These are phyloP conservation scores for Percina caprodes DNA, from an alignment of 2,113 vertebrate species.

Conservation along the genomic window DNA sequence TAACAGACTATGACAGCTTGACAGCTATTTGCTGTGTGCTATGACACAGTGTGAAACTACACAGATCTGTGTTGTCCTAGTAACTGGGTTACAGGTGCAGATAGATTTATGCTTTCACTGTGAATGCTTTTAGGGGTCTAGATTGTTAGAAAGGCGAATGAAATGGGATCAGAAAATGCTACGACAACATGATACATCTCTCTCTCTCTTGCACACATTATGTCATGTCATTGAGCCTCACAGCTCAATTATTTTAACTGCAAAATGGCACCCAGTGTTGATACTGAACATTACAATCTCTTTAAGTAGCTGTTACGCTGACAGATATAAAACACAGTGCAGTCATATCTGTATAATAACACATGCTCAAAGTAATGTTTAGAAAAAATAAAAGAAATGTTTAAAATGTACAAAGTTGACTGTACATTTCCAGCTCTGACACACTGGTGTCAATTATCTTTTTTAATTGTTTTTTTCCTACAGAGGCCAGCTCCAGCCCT, in stretches of 20 bases:
- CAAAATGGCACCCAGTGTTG: conserved; percentile 42
- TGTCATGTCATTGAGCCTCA: conserved; percentile 23
- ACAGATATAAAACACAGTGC: neutral
- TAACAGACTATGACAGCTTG: conserved; percentile 6
- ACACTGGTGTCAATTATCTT: neutral
- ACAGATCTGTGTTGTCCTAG: conserved; percentile 58
- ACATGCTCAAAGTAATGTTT: neutral
- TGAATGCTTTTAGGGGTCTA: conserved; percentile 33
- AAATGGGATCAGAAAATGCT: conserved; percentile 40
- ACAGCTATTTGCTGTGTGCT: conserved; percentile 23
- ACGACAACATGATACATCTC: conserved; percentile 16
- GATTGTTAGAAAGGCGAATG: conserved; percentile 30
- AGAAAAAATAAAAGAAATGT: too few relatives aligned
- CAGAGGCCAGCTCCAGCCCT: conserved; percentile 58
- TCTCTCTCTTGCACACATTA: neutral
- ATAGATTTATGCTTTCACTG: conserved; percentile 31
- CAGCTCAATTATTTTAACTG: conserved; percentile 18
- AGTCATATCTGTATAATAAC: conserved; percentile 1
- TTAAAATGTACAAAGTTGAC: neutral
- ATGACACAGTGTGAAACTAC: conserved; percentile 47
- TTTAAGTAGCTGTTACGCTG: neutral
- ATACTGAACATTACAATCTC: conserved; percentile 6
- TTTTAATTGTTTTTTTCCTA: conserved; percentile 1
- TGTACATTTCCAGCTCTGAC: neutral
- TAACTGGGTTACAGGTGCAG: conserved; percentile 61